Percentiles rank a stretch among this genome's conserved stretches.
phyloP scores from a whole-genome alignment of 2,113 vertebrate species.

The Meleagris gallopavo region DNA sequence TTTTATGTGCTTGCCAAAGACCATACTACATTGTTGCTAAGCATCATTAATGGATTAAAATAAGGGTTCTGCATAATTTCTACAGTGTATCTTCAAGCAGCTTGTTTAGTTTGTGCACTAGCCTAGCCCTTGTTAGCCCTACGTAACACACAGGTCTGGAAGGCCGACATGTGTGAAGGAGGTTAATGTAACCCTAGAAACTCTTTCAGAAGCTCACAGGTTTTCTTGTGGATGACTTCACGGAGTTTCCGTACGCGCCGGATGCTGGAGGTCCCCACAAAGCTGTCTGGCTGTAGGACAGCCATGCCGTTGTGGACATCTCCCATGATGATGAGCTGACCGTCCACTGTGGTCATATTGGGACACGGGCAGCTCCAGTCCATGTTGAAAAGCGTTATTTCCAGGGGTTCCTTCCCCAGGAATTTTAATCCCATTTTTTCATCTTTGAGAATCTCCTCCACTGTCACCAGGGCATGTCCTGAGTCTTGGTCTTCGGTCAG shows the following conservation, averaged over 20 bases:
- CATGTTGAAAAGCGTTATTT: constrained; percentile 93
- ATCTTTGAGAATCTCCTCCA: constrained; percentile 96
- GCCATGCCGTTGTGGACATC: constrained; percentile 93
- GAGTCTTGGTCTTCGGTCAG: constrained; percentile 89
- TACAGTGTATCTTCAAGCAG: constrained; percentile 45
- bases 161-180: background rate
- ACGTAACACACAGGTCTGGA: background rate
- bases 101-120: constrained; percentile 41
- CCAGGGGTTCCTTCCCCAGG: constrained; percentile 91
- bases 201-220: constrained; percentile 93
- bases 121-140: constrained; percentile 64
- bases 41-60: constrained; percentile 71
- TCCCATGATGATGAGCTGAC: constrained; percentile 95
- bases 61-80: constrained; percentile 58
- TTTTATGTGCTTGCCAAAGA: constrained; percentile 59
- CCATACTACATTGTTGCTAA: constrained; percentile 59
- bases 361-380: constrained; percentile 97
- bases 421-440: constrained; percentile 98
- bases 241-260: constrained; percentile 90
- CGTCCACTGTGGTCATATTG: constrained; percentile 89
- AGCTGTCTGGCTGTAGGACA: constrained; percentile 91
- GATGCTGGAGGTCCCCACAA: constrained; percentile 85
- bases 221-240: constrained; percentile 93
- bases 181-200: constrained; percentile 86
- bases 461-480: constrained; percentile 87